phyloP scores from a whole-genome alignment of 2,113 vertebrate genomes.

The Centrocercus urophasianus region DNA sequence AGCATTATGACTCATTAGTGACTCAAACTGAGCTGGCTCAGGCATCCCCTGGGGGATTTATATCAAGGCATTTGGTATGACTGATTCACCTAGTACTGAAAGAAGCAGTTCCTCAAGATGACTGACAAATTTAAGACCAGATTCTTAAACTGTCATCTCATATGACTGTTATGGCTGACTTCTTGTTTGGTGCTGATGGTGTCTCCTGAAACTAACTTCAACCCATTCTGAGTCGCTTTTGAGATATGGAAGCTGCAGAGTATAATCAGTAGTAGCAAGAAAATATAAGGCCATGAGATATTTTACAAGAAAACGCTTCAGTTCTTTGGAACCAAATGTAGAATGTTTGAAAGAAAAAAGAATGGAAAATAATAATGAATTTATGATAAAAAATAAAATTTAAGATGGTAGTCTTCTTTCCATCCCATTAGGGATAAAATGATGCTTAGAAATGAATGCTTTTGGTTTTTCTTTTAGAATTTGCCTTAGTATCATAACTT shows the following conservation, averaged over 20 bases:
- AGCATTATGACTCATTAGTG: slow-evolving; percentile 63
- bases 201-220: neutral
- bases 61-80: slow-evolving; percentile 39
- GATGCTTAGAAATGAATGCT: neutral
- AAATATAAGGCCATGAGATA: neutral
- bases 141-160: neutral
- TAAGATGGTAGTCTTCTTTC: neutral
- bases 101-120: slow-evolving; percentile 29
- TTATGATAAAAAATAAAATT: neutral
- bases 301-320: neutral
- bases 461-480: neutral
- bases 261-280: neutral
- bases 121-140: neutral
- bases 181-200: neutral
- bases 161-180: neutral
- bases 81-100: slow-evolving; percentile 13
- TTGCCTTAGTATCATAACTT: neutral
- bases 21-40: slow-evolving; percentile 44
- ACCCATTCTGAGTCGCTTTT: neutral
- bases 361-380: neutral
- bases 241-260: neutral
- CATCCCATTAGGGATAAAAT: neutral
- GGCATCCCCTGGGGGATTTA: neutral
- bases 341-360: neutral
- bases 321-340: neutral